These are phyloP conservation scores for Malurus leucopterus DNA, from an alignment of 2,797 vertebrate species.

Conservation along the genomic window DNA sequence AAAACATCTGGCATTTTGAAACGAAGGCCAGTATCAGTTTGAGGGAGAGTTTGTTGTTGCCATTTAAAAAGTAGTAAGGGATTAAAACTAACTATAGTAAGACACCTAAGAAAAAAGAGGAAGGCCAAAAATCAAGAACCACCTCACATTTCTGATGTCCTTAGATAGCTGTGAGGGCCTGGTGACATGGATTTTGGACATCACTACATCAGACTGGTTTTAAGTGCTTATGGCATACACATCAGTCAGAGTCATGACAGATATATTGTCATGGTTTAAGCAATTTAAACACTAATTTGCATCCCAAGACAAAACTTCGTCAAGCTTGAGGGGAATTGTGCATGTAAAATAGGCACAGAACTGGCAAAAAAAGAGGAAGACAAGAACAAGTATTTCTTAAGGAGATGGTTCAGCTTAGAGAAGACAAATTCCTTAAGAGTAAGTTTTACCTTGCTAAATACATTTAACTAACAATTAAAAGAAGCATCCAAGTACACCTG, in stretches of 20 bases:
- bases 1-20: not conserved
- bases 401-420: not conserved
- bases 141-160: not conserved
- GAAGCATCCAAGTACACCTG: not conserved
- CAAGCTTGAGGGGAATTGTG: not conserved
- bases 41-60: not conserved
- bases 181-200: not conserved
- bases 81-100: not conserved
- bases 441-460: not conserved
- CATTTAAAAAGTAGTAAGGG: not conserved
- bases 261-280: not conserved
- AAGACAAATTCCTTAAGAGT: not conserved
- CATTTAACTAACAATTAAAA: not conserved
- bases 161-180: not conserved
- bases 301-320: not conserved
- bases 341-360: not conserved
- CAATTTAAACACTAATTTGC: not conserved
- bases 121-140: not conserved
- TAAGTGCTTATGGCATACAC: not conserved
- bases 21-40: not conserved
- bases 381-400: not conserved
- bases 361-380: not conserved
- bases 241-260: not conserved
- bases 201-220: not conserved
- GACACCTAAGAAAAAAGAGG: not conserved